These are phyloP conservation scores for Atopsyche davidsoni DNA, from an alignment of 1,140 invertebrate genomes.

Conservation along the genomic window DNA sequence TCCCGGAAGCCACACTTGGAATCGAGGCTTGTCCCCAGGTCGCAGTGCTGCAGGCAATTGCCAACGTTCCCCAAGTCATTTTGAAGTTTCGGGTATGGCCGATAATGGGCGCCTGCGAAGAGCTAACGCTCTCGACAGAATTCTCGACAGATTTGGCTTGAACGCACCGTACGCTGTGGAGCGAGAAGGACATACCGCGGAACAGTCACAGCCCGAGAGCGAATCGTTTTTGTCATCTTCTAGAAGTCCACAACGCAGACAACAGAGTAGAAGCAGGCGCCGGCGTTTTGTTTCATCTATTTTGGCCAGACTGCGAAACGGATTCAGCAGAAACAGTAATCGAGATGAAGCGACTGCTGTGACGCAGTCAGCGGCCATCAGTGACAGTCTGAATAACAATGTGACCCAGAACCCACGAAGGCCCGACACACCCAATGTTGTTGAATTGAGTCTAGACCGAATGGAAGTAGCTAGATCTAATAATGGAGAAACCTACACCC, in stretches of 20 bases:
- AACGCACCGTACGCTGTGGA: conserved; percentile 27
- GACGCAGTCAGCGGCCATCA: background rate
- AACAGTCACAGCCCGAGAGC: conserved; percentile 2
- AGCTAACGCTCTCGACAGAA: conserved; percentile 26
- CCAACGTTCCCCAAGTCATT: background rate
- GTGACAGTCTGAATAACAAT: background rate
- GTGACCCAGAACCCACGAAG: conserved; percentile 3
- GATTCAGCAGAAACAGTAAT: conserved; percentile 14
- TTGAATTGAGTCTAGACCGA: conserved; percentile 18
- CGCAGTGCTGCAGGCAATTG: background rate
- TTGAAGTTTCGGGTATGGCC: conserved; percentile 8
- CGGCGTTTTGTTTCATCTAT: conserved; percentile 19
- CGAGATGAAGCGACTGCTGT: conserved; percentile 2
- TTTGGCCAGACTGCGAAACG: conserved; percentile 18
- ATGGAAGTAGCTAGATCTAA: conserved; percentile 5
- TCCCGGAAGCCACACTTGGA: conserved; percentile 19
- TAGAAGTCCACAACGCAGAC: background rate
- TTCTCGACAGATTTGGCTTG: conserved; percentile 28
- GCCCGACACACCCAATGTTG: conserved; percentile 27
- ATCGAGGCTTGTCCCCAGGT: conserved; percentile 5
- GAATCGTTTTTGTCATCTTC: conserved; percentile 10
- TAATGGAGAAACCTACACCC: conserved; percentile 37
- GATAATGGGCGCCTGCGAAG: conserved; percentile 17
- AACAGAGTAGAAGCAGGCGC: conserved; percentile 9
- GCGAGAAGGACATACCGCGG: conserved; percentile 3